Base-by-base conservation (phyloP, 2,113 vertebrate genomes). In the Aspiorhynchus laticeps region DNA sequence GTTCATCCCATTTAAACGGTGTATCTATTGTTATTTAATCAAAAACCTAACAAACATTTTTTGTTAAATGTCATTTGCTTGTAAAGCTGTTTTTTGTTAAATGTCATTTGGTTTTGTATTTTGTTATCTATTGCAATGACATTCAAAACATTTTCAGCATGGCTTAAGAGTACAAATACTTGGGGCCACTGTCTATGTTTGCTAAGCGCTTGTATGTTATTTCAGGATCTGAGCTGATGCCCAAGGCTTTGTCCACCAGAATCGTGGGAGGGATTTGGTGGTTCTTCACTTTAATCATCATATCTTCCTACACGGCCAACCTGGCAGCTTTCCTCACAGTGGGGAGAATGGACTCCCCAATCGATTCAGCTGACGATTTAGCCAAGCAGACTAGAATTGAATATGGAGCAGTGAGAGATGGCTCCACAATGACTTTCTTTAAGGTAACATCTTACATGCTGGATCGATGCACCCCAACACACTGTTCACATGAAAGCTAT, bases 191-290 rank as follows among this genome's bases (percentile, higher is more conserved):
- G 59, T 14, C 86, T 73, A 17, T 87, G 86, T 43, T 80, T 65
- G 4, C 59, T 83, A 48, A 84, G 31, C 48, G 26, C 28, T 84
- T 71, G 67, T 71, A 61, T 61, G 56, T 91, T 93, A 89, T 88
- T 95, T 90, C 78, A 99, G 98, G 98, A 90, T 99, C 98, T 79
- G 98, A 99, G 92, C 93, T 99, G 93, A 99, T 99, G 98, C 98
- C 98, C 84, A 99, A 98, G 95, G 97, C 98, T 93, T 94, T 99
- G 89, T 99, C 98, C n/a, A 99, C 98, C 85, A 96, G 98, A 93
- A 99, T 99, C 93, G 96, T 99, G 73, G 98, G 98, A 87, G 98
- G 98, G 84, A 99, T 99, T 93, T 99, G 98, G 98, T 99, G 98
- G 98, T 99, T 99, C 94, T 99, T 99, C 91, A 99, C 98, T 87